phyloP scores from a whole-genome alignment of 1,140 invertebrate genomes.

The Calephelis nemesis region DNA sequence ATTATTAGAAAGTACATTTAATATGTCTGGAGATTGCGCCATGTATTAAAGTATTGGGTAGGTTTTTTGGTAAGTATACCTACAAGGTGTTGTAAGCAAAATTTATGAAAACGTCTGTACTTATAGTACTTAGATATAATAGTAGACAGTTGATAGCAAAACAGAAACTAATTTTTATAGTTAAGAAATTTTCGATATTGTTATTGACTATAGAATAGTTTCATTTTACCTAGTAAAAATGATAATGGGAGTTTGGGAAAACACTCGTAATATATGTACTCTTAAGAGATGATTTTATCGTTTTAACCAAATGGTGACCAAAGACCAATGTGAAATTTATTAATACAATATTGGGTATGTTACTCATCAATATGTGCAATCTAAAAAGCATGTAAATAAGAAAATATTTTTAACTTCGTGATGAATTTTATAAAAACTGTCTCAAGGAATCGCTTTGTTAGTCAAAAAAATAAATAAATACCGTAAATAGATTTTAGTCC shows the following conservation, averaged over 20 bases:
- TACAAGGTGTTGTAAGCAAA: slow-evolving; percentile 10
- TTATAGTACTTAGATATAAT: slow-evolving; percentile 12
- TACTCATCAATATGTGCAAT: no score
- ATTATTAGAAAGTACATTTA: neutral
- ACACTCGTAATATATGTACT: slow-evolving; percentile 1
- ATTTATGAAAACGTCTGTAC: slow-evolving; percentile 4
- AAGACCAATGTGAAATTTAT: neutral
- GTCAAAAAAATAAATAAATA: no score
- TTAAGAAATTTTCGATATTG: slow-evolving; percentile 17
- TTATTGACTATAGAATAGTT: slow-evolving; percentile 17
- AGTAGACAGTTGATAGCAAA: slow-evolving; percentile 13
- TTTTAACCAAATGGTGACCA: slow-evolving; percentile 7
- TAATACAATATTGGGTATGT: neutral
- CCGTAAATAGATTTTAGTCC: no score
- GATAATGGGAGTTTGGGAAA: neutral
- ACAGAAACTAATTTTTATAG: slow-evolving; percentile 17
- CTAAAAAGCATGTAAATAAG: no score
- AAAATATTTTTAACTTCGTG: no score
- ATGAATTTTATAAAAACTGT: no score
- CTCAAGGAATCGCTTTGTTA: no score
- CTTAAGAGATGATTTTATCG: slow-evolving; percentile 6
- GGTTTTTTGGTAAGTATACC: neutral
- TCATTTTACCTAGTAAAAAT: slow-evolving; percentile 11
- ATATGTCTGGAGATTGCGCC: neutral
- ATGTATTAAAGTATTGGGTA: neutral